Base-by-base conservation (phyloP, 2,797 vertebrate species). In the Oreonectes daqikongensis region DNA sequence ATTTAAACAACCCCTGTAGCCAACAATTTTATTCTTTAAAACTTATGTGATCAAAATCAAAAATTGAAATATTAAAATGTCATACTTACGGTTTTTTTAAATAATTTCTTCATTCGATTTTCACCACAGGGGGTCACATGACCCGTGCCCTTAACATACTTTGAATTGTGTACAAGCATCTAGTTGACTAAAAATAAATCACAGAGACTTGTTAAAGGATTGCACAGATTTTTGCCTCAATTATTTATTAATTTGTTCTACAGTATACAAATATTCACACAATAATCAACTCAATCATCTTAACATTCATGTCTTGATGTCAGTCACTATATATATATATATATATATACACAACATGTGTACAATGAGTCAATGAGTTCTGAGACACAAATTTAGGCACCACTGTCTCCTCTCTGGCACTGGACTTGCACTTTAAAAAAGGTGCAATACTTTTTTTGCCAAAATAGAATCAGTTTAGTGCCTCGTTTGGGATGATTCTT, bases 251-350 rank as follows among this genome's bases (percentile, higher is more conserved):
- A 93, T 93, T 94, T 83, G 91, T 92, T 92, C 92, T 94, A 96
- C 92, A 92, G 92, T 94, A 92, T 92, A 97, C 94, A 97, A 95
- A 94, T 94, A 94, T 93, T 91, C 92, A 95, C 94, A 95, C 94
- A 92, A 88, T 88, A 89, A 91, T 92, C 88, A 89, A 60, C 79
- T 84, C 86, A 90, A 90, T 88, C 86, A 90, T 88, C 90, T 93
- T 96, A 96, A 97, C 95, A 95, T 92, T 94, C 86, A 81, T 76
- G 82, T 79, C 81, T 85, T 75, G 84, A 80, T 65, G 18, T 78
- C 81, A 28, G 42, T 72, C 50, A 64, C 30, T 53, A 28, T 77
- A 67, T 72, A 75, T 14, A 68, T 68, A 75, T 35, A 59, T 65
- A 68, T 12, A 67, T 3, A 75, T n/a, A 68, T 3, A 76, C 66